phyloP scores from a whole-genome alignment of 2,113 vertebrate species.

The Bos javanicus region DNA sequence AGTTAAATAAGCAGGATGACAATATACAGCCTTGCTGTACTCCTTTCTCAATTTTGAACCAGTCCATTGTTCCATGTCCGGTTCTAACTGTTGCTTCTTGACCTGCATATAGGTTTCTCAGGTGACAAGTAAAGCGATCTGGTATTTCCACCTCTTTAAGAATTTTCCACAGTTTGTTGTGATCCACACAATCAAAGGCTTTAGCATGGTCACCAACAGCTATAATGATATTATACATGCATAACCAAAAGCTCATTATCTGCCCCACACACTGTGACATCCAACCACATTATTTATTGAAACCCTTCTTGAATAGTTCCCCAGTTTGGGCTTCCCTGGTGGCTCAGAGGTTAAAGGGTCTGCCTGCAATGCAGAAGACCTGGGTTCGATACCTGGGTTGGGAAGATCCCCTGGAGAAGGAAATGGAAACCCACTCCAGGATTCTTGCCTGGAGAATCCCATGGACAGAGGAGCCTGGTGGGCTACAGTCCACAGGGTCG shows the following conservation, averaged over 20 bases:
- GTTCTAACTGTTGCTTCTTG: neutral
- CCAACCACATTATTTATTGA: neutral
- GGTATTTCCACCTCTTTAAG: neutral
- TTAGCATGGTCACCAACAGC: neutral
- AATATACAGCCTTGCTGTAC: neutral
- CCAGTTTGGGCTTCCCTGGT: neutral
- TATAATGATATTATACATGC: neutral
- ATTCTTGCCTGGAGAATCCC: too few relatives aligned
- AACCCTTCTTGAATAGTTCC: neutral
- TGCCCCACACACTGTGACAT: neutral
- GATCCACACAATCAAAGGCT: neutral
- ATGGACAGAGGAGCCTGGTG: too few relatives aligned
- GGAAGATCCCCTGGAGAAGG: too few relatives aligned
- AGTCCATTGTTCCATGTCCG: neutral
- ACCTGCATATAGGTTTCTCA: neutral
- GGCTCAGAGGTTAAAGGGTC: too few relatives aligned
- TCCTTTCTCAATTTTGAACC: neutral
- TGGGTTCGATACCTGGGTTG: too few relatives aligned
- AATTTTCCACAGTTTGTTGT: neutral
- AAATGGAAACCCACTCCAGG: too few relatives aligned
- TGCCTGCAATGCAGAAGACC: too few relatives aligned
- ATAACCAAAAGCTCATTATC: neutral
- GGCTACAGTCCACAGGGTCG: too few relatives aligned
- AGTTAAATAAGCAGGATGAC: neutral
- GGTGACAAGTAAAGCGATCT: neutral